These are phyloP conservation scores for Stichopus chloronotus DNA, from an alignment of 35 echinoderm and acorn worm species.

Conservation along the genomic window DNA sequence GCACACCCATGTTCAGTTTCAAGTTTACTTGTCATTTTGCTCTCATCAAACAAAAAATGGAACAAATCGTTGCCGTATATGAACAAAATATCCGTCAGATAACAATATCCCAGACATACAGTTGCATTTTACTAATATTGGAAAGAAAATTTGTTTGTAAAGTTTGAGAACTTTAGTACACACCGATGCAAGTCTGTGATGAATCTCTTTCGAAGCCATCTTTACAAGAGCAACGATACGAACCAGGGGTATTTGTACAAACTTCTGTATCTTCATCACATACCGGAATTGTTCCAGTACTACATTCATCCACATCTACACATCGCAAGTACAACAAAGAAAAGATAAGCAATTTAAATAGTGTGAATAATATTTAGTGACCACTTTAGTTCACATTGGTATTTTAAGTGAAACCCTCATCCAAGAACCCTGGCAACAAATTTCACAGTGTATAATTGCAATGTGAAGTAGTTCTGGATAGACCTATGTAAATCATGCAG, in stretches of 20 bases:
- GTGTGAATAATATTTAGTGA: background rate
- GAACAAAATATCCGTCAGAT: too few species aligned
- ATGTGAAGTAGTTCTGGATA: background rate
- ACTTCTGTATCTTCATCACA: background rate
- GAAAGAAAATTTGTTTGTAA: background rate
- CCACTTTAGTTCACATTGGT: background rate
- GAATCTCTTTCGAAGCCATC: background rate
- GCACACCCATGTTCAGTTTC: too few species aligned
- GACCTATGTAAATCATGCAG: background rate
- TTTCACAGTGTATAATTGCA: background rate
- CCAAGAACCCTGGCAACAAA: background rate
- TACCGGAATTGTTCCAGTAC: background rate
- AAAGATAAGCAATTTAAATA: background rate
- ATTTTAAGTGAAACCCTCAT: background rate
- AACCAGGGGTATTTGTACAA: background rate
- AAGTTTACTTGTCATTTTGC: too few species aligned
- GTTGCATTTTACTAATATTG: too few species aligned
- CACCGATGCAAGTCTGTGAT: background rate
- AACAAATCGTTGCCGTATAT: too few species aligned
- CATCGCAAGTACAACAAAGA: background rate
- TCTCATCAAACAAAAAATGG: too few species aligned
- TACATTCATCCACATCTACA: conserved; percentile 18
- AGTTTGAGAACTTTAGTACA: background rate
- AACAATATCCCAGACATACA: too few species aligned
- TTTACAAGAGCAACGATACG: background rate